Evolutionary conservation across 2,797 vertebrate genomes (phyloP).

Genomic region (Austrolebias charrua): DNA sequence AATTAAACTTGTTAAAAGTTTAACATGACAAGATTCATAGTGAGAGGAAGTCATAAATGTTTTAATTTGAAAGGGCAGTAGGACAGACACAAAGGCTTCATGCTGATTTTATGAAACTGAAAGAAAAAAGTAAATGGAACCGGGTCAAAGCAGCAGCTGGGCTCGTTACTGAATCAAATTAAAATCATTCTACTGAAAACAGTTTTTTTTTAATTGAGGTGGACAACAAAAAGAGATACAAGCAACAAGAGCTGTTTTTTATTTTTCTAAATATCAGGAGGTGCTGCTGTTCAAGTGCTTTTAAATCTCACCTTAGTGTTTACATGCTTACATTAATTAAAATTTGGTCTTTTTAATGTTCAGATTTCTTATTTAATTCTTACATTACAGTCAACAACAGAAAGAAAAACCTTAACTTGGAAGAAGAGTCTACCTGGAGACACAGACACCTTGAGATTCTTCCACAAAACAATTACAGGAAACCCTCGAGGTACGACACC

Average conservation of each 20-base stretch:
- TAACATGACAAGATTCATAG: neutral
- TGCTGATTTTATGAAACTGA: neutral
- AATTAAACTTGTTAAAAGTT: neutral
- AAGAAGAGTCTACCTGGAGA: neutral
- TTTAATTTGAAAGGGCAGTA: neutral
- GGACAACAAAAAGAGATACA: too few relatives aligned
- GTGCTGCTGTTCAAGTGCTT: neutral
- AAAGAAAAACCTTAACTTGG: neutral
- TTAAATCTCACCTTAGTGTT: neutral
- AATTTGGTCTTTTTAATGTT: neutral
- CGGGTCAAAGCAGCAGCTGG: neutral
- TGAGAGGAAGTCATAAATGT: neutral
- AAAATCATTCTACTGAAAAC: neutral
- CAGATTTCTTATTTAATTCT: neutral
- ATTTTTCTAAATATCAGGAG: too few relatives aligned
- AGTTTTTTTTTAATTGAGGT: neutral
- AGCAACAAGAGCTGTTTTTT: too few relatives aligned
- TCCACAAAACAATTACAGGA: neutral
- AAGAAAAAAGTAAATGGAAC: neutral
- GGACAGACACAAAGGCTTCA: neutral
- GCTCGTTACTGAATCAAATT: neutral
- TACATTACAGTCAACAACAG: neutral
- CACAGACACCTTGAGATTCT: neutral
- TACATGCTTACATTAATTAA: neutral
- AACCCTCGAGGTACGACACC: too few relatives aligned